phyloP scores from a whole-genome alignment of 2,797 vertebrate species.

The Erithacus rubecula region DNA sequence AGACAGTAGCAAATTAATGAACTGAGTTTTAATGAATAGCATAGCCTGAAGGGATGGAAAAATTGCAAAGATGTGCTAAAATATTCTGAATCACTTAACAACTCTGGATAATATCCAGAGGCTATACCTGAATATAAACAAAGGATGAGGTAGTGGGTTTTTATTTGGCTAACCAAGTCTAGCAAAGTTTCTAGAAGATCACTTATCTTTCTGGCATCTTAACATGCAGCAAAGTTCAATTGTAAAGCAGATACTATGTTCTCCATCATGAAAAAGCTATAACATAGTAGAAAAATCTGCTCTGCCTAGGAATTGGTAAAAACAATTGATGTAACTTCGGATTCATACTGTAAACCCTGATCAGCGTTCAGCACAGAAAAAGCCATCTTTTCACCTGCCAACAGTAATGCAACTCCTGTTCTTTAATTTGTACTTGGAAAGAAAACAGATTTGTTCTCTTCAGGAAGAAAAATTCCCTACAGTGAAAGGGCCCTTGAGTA shows the following conservation, averaged over 20 bases:
- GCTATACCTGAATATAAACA: neutral
- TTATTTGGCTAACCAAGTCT: neutral
- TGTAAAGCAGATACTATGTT: neutral
- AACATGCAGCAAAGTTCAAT: neutral
- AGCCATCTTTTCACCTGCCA: slow-evolving; percentile 8
- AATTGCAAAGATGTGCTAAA: slow-evolving; percentile 7
- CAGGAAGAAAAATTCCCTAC: slow-evolving; percentile 8
- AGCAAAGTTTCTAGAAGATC: neutral
- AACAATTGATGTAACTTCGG: neutral
- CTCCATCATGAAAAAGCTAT: neutral
- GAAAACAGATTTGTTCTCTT: slow-evolving; percentile 32
- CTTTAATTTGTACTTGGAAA: slow-evolving; percentile 37
- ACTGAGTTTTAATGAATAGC: slow-evolving; percentile 17
- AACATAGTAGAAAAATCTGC: neutral
- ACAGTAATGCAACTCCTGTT: neutral
- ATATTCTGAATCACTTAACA: neutral
- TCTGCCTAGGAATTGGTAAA: neutral
- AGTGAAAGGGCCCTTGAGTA: neutral
- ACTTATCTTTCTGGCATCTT: neutral
- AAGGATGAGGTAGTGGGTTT: neutral
- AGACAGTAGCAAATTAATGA: slow-evolving; percentile 38
- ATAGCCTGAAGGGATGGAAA: slow-evolving; percentile 9
- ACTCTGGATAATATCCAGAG: neutral
- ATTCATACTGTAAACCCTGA: neutral
- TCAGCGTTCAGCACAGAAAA: neutral